A percentile compares a stretch with the other conserved stretches of the same genome.
phyloP scores from a whole-genome alignment of 1,140 invertebrate genomes.

The Drosophila neocordata region DNA sequence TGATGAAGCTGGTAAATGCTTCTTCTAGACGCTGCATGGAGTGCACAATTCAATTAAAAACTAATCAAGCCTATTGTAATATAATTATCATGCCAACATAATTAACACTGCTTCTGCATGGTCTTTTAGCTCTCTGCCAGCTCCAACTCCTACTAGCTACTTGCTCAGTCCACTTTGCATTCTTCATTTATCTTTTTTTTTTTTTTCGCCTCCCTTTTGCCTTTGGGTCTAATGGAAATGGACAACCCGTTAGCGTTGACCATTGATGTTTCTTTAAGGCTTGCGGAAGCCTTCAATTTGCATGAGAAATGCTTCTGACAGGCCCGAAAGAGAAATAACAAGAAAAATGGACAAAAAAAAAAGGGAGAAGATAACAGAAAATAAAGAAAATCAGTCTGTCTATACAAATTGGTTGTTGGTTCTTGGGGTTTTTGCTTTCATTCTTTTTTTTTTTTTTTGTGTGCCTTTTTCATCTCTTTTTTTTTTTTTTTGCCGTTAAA shows the following conservation, averaged over 20 bases:
- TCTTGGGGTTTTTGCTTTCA: conserved; percentile 48
- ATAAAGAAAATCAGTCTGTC: conserved; percentile 46
- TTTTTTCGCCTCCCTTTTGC: conserved; percentile 4
- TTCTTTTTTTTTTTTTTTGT: conserved; percentile 23
- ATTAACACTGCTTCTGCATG: conserved; percentile 64
- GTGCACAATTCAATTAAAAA: conserved; percentile 77
- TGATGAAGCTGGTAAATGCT: conserved; percentile 33
- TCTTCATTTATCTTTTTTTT: conserved; percentile 14
- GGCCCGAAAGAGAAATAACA: conserved; percentile 13
- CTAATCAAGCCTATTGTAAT: conserved; percentile 81
- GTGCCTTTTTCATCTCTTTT: conserved; percentile 22
- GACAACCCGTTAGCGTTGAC: conserved; percentile 62
- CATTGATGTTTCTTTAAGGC: conserved; percentile 64
- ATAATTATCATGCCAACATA: conserved; percentile 76
- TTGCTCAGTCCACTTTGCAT: background rate
- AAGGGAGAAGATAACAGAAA: background rate
- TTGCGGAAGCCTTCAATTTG: conserved; percentile 61
- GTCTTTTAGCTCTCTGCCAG: conserved; percentile 17
- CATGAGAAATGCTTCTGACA: conserved; percentile 60
- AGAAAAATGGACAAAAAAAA: conserved; percentile 19
- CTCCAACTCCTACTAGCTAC: background rate
- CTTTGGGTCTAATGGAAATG: conserved; percentile 49
- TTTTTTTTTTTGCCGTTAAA: conserved; percentile 55
- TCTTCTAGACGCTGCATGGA: conserved; percentile 36
- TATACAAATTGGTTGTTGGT: conserved; percentile 68